Evolutionary conservation across 2,888 invertebrate genomes (phyloP).

Genomic region (Gandaritis pyraliata): DNA sequence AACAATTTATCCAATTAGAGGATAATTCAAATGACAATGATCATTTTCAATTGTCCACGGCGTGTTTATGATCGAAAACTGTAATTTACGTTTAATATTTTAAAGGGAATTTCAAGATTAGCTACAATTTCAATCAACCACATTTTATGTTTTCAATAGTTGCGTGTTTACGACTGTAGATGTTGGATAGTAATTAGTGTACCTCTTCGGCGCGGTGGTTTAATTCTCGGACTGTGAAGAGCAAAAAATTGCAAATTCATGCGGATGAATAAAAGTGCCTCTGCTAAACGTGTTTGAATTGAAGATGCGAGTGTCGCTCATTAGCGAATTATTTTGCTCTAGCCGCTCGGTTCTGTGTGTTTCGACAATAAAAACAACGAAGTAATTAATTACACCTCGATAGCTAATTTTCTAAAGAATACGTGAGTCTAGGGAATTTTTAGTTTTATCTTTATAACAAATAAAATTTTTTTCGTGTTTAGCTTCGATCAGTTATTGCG

Average conservation of each 20-base stretch:
- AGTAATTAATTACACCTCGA: too few relatives aligned
- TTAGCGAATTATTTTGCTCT: constrained; percentile 6
- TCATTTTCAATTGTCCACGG: too few relatives aligned
- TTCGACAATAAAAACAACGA: constrained; percentile 1
- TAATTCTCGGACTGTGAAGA: constrained; percentile 13
- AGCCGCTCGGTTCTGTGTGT: not conserved
- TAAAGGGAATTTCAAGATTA: not conserved
- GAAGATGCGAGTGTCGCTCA: constrained; percentile 8
- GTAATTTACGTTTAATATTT: not conserved
- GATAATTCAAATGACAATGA: too few relatives aligned
- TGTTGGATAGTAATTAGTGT: constrained; percentile 14
- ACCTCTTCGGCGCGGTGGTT: constrained; percentile 3
- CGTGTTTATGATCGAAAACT: too few relatives aligned
- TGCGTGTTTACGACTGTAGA: constrained; percentile 21
- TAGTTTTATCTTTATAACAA: not conserved
- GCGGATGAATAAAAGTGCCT: constrained; percentile 11
- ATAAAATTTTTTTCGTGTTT: not conserved
- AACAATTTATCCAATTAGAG: too few relatives aligned
- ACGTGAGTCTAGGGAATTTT: too few relatives aligned
- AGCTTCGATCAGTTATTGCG: too few relatives aligned
- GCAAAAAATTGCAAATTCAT: constrained; percentile 29
- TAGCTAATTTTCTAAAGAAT: too few relatives aligned
- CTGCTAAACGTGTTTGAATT: not conserved
- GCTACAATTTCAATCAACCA: too few relatives aligned
- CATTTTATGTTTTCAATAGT: constrained; percentile 9